Conservation (phyloP, 1,140 invertebrate species). For the Drosophila albomicans region DNA sequence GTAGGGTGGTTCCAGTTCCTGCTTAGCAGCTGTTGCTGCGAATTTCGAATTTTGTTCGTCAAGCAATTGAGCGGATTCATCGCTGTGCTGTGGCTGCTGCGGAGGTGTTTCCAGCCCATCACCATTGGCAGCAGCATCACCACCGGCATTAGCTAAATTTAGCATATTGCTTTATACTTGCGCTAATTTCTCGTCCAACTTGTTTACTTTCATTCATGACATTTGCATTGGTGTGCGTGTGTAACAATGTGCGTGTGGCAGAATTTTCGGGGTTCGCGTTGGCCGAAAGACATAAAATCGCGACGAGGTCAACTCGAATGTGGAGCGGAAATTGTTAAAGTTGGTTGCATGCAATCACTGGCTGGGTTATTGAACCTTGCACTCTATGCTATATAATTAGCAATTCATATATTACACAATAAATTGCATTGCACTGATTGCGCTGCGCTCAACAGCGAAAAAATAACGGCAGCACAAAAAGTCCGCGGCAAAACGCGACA, state of each 20-base stretch:
- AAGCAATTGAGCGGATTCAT: constrained; percentile 44
- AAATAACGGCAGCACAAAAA: constrained; percentile 26
- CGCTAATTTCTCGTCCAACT: constrained; percentile 29
- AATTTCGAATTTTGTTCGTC: constrained; percentile 4
- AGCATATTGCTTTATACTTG: constrained; percentile 54
- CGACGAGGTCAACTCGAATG: constrained; percentile 24
- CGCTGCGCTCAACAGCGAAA: not conserved
- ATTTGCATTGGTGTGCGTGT: constrained; percentile 23
- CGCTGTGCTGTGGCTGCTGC: constrained; percentile 17
- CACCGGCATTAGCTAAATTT: constrained; percentile 67
- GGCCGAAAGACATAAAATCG: constrained; percentile 27
- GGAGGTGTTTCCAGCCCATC: constrained; percentile 37
- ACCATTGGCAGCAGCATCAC: constrained; percentile 16
- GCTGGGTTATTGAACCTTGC: constrained; percentile 31
- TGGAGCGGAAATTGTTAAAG: constrained; percentile 6
- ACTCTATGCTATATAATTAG: constrained; percentile 10
- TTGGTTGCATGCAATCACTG: constrained; percentile 6
- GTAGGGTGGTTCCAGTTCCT: constrained; percentile 50
- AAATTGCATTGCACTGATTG: constrained; percentile 28
- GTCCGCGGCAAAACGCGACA: not conserved
- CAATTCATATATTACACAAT: constrained; percentile 25
- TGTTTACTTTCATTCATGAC: constrained; percentile 48
- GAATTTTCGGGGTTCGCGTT: constrained; percentile 21
- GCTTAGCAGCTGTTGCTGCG: not conserved
- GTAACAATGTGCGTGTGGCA: constrained; percentile 9